Evolutionary conservation across 2,888 invertebrate species (phyloP).

Genomic region (Meta bourneti): DNA sequence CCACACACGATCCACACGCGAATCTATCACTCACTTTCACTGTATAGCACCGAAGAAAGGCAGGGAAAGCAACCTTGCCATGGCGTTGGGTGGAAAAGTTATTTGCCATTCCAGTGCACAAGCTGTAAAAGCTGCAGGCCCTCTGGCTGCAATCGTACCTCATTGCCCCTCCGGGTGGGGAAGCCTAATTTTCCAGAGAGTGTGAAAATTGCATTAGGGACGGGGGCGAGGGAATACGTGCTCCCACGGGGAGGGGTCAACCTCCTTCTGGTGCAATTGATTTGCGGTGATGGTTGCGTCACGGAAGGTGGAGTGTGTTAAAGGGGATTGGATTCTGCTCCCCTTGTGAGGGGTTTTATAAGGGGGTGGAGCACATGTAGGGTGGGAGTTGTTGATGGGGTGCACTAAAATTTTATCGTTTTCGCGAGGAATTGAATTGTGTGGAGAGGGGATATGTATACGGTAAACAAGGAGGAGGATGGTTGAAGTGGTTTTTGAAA

Average conservation of each 20-base stretch:
- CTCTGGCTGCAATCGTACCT: background rate
- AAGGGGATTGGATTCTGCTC: background rate
- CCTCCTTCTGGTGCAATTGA: slow-evolving; percentile 34
- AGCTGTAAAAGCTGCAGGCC: background rate
- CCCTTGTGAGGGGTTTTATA: background rate
- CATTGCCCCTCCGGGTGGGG: background rate
- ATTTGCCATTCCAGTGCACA: background rate
- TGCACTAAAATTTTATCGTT: slow-evolving; percentile 11
- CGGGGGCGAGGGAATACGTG: background rate
- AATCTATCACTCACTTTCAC: background rate
- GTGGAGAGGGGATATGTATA: background rate
- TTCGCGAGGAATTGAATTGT: background rate
- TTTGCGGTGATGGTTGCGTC: slow-evolving; percentile 41
- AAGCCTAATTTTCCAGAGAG: slow-evolving; percentile 60
- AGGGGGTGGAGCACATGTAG: slow-evolving; percentile 1
- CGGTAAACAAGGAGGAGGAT: background rate
- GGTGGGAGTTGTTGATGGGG: background rate
- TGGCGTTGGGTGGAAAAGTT: background rate
- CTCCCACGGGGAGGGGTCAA: slow-evolving; percentile 35
- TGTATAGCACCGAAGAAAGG: background rate
- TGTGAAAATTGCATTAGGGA: slow-evolving; percentile 68
- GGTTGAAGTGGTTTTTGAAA: background rate
- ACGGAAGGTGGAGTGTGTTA: slow-evolving; percentile 5
- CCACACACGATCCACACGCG: background rate
- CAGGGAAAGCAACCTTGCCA: background rate